phyloP scores from a whole-genome alignment of 1,140 invertebrate genomes.

The Dufourea novaeangliae region DNA sequence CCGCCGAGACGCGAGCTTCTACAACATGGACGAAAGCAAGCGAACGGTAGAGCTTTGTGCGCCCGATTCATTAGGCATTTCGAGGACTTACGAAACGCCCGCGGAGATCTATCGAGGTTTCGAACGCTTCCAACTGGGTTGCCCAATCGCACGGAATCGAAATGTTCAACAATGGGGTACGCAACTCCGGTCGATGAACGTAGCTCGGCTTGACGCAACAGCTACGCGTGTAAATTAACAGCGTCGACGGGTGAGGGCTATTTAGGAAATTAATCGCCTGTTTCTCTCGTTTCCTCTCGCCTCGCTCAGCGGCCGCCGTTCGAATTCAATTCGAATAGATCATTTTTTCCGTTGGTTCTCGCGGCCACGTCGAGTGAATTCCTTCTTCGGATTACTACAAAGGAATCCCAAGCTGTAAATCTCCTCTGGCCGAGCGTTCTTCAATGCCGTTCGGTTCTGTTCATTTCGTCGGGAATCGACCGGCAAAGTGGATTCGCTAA shows the following conservation, averaged over 20 bases:
- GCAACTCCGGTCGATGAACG: slow-evolving; percentile 38
- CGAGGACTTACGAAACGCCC: slow-evolving; percentile 36
- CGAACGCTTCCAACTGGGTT: slow-evolving; percentile 8
- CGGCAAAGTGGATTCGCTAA: slow-evolving; percentile 42
- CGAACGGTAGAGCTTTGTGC: slow-evolving; percentile 1
- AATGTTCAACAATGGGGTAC: slow-evolving; percentile 44
- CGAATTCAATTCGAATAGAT: slow-evolving; percentile 24
- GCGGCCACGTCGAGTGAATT: background rate
- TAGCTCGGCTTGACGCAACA: slow-evolving; percentile 51
- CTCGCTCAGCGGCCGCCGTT: background rate
- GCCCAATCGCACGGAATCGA: slow-evolving; percentile 28
- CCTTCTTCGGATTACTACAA: background rate
- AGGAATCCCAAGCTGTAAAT: background rate
- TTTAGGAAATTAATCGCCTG: slow-evolving; percentile 62
- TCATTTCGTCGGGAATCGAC: slow-evolving; percentile 19
- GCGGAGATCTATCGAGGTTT: slow-evolving; percentile 8
- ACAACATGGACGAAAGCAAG: background rate
- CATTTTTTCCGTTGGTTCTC: background rate
- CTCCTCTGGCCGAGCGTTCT: background rate
- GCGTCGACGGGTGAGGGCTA: slow-evolving; percentile 50
- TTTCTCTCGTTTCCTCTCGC: slow-evolving; percentile 12
- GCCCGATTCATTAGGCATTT: slow-evolving; percentile 23
- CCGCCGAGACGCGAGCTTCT: background rate
- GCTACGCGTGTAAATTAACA: slow-evolving; percentile 62
- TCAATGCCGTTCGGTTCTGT: slow-evolving; percentile 14